Conservation (phyloP, 2,888 invertebrate species). For the Drepana falcataria region DNA sequence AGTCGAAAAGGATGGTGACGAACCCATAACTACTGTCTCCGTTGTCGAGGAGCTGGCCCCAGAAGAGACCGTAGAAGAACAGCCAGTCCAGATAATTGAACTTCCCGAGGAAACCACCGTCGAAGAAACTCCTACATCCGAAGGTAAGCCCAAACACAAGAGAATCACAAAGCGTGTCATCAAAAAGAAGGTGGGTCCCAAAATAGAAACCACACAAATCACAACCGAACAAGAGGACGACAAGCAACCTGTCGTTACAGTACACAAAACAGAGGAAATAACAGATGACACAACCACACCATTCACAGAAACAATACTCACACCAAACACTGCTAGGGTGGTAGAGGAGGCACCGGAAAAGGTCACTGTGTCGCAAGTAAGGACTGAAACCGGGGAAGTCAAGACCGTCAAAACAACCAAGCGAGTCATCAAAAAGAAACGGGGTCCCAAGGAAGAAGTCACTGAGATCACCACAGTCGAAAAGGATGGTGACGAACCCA, state of each 20-base stretch:
- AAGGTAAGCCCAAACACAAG: slow-evolving; percentile 12
- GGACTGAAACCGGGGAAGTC: slow-evolving; percentile 15
- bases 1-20: slow-evolving; percentile 37
- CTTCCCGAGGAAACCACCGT: slow-evolving; percentile 2
- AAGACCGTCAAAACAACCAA: slow-evolving; percentile 44
- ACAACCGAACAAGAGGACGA: slow-evolving; percentile 58
- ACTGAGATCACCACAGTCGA: slow-evolving; percentile 25
- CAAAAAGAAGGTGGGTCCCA: slow-evolving; percentile 41
- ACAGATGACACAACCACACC: slow-evolving; percentile 25
- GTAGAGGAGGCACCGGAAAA: slow-evolving; percentile 8
- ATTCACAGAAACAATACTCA: slow-evolving; percentile 4
- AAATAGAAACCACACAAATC: slow-evolving; percentile 38
- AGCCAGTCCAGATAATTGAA: too few species aligned
- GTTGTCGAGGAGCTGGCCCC: background rate
- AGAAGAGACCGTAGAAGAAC: background rate
- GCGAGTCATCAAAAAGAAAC: slow-evolving; percentile 60
- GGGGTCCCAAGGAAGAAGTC: slow-evolving; percentile 56
- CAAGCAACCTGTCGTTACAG: slow-evolving; percentile 51
- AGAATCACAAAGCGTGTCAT: slow-evolving; percentile 41
- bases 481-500: slow-evolving; percentile 46
- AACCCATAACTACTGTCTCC: slow-evolving; percentile 22
- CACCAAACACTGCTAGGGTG: slow-evolving; percentile 25
- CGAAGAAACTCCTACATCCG: slow-evolving; percentile 11
- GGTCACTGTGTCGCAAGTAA: slow-evolving; percentile 13
- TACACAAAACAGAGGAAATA: slow-evolving; percentile 44